Evolutionary conservation across 35 echinoderm and acorn worm species (phyloP), one percentile per base, ranked within the genome.

Genomic region (Holothuria glaberrima): DNA sequence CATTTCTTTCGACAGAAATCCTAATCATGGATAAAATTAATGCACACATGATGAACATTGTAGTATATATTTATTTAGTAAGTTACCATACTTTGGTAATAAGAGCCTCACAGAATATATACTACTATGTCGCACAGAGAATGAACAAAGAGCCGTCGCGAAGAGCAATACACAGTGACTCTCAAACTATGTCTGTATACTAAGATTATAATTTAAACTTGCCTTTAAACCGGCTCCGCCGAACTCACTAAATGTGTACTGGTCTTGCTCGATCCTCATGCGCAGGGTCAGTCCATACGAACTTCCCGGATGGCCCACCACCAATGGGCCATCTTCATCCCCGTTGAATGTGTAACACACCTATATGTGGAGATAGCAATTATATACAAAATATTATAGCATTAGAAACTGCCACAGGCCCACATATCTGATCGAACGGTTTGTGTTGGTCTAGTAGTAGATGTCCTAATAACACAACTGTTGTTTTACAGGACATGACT

Each of bases 211-310:
- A 65, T 24, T 22, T 16, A 24, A 36, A 36, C 17, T 41, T 18
- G 57, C 79, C 79, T 82, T 82, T 18, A 82, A 59, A 14, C 79
- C 79, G 17, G 79, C 79, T 6, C 79, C 79, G 19, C 48, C 50
- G 9, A 58, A 82, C 22, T 57, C 79, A 29, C 48, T 60, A 28
- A 36, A 82, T 58, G 57, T 82, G 79, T 82, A 82, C 57, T 82
- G 48, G 30, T 82, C 79, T 82, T 82, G 79, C 57, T 82, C 48
- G 14, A 60, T 82, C 10, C 57, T 58, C 46, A 82, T 18, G 31
- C 79, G 46, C 14, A 82, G 18, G 16, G 19, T 0, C 57, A 58
- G 24, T n/a, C 48, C 48, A 48, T 82, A 32, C 38, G 48, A 56
- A 58, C 48, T 56, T 57, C 79, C 79, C 27, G 79, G 5, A 0